Base-by-base conservation (phyloP, 30 jellyfish, hydroid and myxozoan genomes). In the Turritopsis dohrnii region DNA sequence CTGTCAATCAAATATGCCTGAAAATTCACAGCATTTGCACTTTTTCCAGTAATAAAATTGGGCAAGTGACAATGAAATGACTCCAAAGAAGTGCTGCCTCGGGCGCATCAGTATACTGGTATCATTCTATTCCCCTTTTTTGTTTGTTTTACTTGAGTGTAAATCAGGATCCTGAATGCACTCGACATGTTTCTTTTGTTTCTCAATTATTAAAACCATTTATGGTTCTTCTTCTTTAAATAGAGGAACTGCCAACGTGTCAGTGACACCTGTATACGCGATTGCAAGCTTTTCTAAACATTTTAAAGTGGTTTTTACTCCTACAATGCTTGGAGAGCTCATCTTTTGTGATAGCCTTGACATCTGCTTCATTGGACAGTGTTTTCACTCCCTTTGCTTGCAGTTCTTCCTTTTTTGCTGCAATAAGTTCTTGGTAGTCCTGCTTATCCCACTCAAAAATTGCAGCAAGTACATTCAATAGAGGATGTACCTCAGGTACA, bases 41-140 rank as follows among this genome's bases (percentile, higher is more conserved):
- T 54, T 30, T 20, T 71, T 4, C 90, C 90, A 17, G 60, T 75
- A 21, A 72, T 84, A 53, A 72, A 72, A 52, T 52, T 81, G 25
- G 3, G 28, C 60, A 81, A 7, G 83, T 81, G 87, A 7, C 65
- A 29, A 29, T 81, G 87, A 41, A 81, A 60, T 21, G 87, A 81
- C 18, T 81, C 76, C 5, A 87, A 7, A 20, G 95, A 80, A 71
- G 85, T 87, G 19, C 86, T 25, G 20, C 90, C 95, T 65, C 90
- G 54, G 71, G 87, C 90, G 75, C 95, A 87, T 18, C 95, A 79
- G 74, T 31, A 81, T 23, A 87, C 90, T 79, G 90, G 90, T 83
- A 81, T 66, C 53, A 24, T 22, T 26, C 7, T 28, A 52, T 65
- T 81, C 1, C 90, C 95, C 54, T 87, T 87, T 19, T 72, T 87